Evolutionary conservation across 1,140 invertebrate genomes (phyloP).

Genomic region (Phymorhynchus buccinoides): DNA sequence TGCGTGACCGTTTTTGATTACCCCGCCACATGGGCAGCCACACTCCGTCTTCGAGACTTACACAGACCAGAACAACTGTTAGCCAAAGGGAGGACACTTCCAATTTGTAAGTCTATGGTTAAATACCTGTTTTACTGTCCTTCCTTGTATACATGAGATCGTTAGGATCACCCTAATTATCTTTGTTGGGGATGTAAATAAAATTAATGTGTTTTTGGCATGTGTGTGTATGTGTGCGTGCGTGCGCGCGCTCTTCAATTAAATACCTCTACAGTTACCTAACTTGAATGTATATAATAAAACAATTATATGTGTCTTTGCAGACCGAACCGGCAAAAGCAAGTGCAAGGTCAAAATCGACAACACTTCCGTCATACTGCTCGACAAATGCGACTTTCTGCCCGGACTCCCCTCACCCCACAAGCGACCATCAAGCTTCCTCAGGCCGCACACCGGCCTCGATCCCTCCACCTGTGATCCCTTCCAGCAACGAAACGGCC

Average conservation of each 20-base stretch:
- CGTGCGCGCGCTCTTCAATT: no score
- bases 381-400: slow-evolving; percentile 51
- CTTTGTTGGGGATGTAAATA: not conserved
- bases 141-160: no score
- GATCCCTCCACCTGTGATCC: slow-evolving; percentile 23
- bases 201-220: not conserved
- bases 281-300: not conserved
- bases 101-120: no score
- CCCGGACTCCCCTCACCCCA: slow-evolving; percentile 42
- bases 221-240: not conserved
- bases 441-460: not conserved
- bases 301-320: slow-evolving; percentile 20
- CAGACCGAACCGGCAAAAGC: slow-evolving; percentile 54
- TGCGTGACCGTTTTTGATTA: no score
- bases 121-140: no score
- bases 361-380: slow-evolving; percentile 50
- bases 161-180: no score
- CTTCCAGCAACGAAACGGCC: slow-evolving; percentile 10
- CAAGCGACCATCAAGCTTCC: slow-evolving; percentile 16
- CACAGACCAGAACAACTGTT: no score
- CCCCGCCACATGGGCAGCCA: no score
- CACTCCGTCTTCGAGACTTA: no score
- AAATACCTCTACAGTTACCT: not conserved
- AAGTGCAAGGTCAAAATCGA: slow-evolving; percentile 55
- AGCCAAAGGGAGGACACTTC: no score